Percentiles rank a stretch among this genome's conserved stretches.
Evolutionary conservation across 2,888 invertebrate species (phyloP).

Genomic region (Oscheius onirici): DNA sequence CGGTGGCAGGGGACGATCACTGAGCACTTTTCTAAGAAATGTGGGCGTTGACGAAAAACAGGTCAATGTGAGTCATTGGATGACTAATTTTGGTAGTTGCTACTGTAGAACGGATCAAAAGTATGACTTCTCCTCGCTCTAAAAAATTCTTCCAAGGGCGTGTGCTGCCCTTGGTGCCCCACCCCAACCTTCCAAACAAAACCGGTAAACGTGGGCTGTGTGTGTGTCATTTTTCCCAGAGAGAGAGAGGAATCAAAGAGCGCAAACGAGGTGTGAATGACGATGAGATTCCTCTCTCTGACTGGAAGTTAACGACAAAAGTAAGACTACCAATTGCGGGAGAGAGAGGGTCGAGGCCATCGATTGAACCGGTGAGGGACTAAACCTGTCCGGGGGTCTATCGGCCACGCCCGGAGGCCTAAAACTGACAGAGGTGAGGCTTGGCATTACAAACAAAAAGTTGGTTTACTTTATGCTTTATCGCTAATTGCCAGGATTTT

Average conservation of each 20-base stretch:
- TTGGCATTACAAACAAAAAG: not conserved
- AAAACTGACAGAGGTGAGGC: not conserved
- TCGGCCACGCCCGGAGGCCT: not conserved
- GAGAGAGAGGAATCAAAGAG: conserved; percentile 1
- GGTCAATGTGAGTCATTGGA: too few species aligned
- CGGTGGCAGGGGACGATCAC: conserved; percentile 6
- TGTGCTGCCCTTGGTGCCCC: too few species aligned
- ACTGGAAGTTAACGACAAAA: not conserved
- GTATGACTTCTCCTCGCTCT: too few species aligned
- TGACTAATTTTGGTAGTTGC: too few species aligned
- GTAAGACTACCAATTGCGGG: conserved; percentile 4
- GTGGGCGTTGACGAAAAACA: too few species aligned
- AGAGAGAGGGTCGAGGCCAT: conserved; percentile 13
- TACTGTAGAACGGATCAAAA: too few species aligned
- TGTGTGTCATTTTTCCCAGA: too few species aligned
- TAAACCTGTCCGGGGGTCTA: conserved; percentile 23
- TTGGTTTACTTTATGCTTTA: too few species aligned
- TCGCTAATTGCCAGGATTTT: not conserved
- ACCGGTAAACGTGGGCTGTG: too few species aligned
- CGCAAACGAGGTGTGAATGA: not conserved
- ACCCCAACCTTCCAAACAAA: too few species aligned
- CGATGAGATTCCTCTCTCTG: not conserved
- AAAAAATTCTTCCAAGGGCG: too few species aligned
- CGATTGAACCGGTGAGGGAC: conserved; percentile 19
- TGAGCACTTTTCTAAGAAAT: not conserved